Evolutionary conservation across 2,113 vertebrate species (phyloP).

Genomic region (Mustelus asterias): DNA sequence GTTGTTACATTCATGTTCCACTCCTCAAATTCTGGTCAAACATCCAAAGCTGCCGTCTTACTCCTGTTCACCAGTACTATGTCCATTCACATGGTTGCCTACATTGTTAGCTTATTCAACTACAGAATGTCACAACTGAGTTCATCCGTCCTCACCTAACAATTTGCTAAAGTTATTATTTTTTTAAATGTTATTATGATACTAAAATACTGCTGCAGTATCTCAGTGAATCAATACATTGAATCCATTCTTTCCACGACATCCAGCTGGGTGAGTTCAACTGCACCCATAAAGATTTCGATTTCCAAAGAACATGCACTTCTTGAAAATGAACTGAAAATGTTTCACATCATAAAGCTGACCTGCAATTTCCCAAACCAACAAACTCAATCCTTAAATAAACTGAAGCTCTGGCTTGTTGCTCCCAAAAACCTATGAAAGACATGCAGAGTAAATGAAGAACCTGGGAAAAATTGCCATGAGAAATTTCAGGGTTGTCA

Average conservation of each 20-base stretch:
- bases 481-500: conserved; percentile 1
- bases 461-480: neutral
- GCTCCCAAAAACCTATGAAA: neutral
- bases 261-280: neutral
- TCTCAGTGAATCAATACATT: neutral
- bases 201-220: neutral
- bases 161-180: neutral
- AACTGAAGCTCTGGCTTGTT: neutral
- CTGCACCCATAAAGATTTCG: too few species aligned
- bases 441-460: neutral
- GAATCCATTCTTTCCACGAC: neutral
- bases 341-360: neutral
- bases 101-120: neutral
- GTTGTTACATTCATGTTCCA: neutral
- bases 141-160: neutral
- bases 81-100: neutral
- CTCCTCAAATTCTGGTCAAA: neutral
- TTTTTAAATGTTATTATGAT: neutral
- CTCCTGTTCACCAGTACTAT: neutral
- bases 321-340: neutral
- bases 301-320: neutral
- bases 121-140: neutral
- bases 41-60: neutral
- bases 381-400: neutral
- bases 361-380: neutral